These are phyloP conservation scores for Dinomys branickii DNA, from an alignment of 2,113 vertebrate genomes.

Conservation along the genomic window DNA sequence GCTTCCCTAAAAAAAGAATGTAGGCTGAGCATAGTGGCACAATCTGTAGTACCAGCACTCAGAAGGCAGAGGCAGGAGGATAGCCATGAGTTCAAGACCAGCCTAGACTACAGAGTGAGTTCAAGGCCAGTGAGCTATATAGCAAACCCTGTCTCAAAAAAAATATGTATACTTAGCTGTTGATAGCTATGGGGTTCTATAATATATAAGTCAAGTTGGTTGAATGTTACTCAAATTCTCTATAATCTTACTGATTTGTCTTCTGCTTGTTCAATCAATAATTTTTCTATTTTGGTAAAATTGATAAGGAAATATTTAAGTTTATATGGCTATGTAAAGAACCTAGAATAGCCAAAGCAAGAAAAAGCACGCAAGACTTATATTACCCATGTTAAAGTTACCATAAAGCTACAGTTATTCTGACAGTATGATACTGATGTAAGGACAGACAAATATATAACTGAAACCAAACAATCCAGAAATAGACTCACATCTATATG, in stretches of 20 bases:
- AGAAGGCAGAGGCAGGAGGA: not conserved
- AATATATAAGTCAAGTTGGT: slow-evolving; percentile 45
- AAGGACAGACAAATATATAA: slow-evolving; percentile 3
- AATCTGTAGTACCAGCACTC: not conserved
- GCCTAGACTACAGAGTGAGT: not conserved
- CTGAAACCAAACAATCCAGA: not conserved
- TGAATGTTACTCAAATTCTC: not conserved
- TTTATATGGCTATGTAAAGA: not conserved
- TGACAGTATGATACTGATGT: not conserved
- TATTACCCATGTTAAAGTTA: not conserved
- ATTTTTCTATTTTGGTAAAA: slow-evolving; percentile 38
- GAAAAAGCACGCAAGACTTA: not conserved
- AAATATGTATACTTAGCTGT: not conserved
- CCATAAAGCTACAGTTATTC: slow-evolving; percentile 12
- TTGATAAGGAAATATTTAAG: not conserved
- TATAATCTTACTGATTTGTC: not conserved
- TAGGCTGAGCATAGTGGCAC: not conserved
- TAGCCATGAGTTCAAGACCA: not conserved
- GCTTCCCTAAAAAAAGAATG: not conserved
- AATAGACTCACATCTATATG: not conserved
- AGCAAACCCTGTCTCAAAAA: not conserved
- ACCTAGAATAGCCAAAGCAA: not conserved
- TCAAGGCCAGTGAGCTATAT: not conserved
- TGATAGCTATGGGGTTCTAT: not conserved
- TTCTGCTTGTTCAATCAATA: slow-evolving; percentile 18